phyloP scores from a whole-genome alignment of 2,888 invertebrate genomes.

The Ypsolopha scabrella region DNA sequence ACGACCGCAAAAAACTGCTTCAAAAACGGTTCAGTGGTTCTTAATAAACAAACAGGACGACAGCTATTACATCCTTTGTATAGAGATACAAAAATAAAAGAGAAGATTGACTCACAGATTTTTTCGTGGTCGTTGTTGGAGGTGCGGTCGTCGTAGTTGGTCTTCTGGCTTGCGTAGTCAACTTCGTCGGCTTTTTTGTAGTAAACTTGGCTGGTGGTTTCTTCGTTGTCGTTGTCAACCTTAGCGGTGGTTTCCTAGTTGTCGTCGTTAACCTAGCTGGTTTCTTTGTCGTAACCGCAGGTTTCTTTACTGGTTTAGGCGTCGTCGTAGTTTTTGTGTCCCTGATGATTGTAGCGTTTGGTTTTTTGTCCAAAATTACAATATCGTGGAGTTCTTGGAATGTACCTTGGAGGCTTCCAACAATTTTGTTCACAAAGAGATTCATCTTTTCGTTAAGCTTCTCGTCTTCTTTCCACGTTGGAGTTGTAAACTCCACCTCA shows the following conservation, averaged over 20 bases:
- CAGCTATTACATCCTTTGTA: no score
- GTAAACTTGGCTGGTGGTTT: conserved; percentile 45
- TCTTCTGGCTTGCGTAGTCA: conserved; percentile 32
- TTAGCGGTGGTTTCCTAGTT: conserved; percentile 50
- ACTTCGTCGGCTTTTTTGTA: conserved; percentile 48
- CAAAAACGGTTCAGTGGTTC: no score
- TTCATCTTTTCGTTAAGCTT: conserved; percentile 84
- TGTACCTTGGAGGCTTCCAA: conserved; percentile 85
- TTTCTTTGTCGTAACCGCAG: conserved; percentile 44
- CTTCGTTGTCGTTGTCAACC: conserved; percentile 43
- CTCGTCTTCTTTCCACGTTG: conserved; percentile 80
- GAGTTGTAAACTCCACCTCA: conserved; percentile 80
- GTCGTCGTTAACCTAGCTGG: conserved; percentile 37
- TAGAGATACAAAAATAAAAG: no score
- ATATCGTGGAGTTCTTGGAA: conserved; percentile 85
- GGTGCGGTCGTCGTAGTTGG: conserved; percentile 15
- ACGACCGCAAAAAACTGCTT: no score
- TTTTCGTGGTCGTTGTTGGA: conserved; percentile 30
- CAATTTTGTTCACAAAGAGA: conserved; percentile 85
- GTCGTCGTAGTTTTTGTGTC: conserved; percentile 33
- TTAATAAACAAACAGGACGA: no score
- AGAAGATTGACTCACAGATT: conserved; percentile 33
- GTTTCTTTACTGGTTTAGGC: conserved; percentile 45
- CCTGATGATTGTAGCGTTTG: conserved; percentile 38
- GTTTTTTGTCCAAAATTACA: conserved; percentile 66